Percentiles rank a stretch among this genome's conserved stretches.
Conservation (phyloP, 2,113 vertebrate genomes). For the Anoura caudifer region DNA sequence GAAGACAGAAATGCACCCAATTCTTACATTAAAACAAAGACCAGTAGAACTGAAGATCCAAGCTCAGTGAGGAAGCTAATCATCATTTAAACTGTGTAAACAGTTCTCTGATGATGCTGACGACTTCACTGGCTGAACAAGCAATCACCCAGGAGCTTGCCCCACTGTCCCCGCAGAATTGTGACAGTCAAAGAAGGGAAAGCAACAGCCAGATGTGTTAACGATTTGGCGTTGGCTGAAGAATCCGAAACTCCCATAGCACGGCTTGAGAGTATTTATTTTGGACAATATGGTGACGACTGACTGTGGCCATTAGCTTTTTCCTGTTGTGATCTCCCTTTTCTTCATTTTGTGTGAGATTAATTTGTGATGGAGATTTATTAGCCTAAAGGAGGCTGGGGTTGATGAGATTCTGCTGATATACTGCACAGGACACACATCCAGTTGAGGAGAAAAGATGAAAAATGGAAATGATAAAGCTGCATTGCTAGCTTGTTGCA, state of each 20-base stretch:
- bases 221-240: background rate
- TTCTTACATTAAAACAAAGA: background rate
- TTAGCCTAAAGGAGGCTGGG: constrained; percentile 76
- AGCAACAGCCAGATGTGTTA: fast-evolving
- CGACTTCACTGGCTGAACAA: background rate
- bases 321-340: constrained; percentile 65
- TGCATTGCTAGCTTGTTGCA: constrained; percentile 74
- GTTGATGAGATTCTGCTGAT: constrained; percentile 80
- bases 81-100: fast-evolving
- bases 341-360: constrained; percentile 75
- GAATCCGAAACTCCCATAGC: background rate
- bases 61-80: background rate
- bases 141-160: background rate
- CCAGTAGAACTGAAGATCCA: background rate
- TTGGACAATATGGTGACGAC: background rate
- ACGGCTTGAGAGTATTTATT: background rate
- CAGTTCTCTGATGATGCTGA: background rate
- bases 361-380: constrained; percentile 80
- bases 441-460: constrained; percentile 73
- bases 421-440: constrained; percentile 69
- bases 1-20: constrained; percentile 23
- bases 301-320: constrained; percentile 47
- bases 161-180: fast-evolving
- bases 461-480: constrained; percentile 82
- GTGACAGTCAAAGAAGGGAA: background rate